Base-by-base conservation (phyloP, 2,888 invertebrate species). In the Drosophila melanosoma region DNA sequence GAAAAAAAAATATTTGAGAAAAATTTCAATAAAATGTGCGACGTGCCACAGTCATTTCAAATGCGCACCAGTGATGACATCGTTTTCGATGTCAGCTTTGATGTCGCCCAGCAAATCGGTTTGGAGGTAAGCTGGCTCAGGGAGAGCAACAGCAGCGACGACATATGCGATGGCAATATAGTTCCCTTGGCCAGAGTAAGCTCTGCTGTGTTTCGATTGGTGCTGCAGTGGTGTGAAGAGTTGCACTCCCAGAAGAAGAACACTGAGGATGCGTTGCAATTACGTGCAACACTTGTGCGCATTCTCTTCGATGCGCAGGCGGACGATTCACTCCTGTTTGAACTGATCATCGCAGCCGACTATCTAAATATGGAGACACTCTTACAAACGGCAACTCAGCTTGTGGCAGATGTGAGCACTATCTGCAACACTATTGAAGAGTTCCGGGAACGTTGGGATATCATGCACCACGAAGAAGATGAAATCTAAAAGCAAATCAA, bases 281-380 rank as follows among this genome's bases (percentile, higher is more conserved):
- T 45, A 29, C 26, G 40, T 11, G 3, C 29, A 1, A 33, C 51
- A 36, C 65, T 56, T 4, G 3, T 23, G 3, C 5, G 5, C 11
- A n/a, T 63, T 8, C 35, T 58, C 6, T 6, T 0, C 3, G 40
- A 59, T 2, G 15, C 20, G 0, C 20, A 51, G 26, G 65, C 56
- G 33, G n/a, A 12, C 0, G 56, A 71, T 5, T 42, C 69, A 0
- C 48, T 48, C 5, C 33, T 87, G 0, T 58, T 73, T 7, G 52
- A 76, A 8, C 17, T 87, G 29, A 73, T 82, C 10, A 45, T 60
- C 6, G 87, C 84, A 0, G 80, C 81, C 5, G 72, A 87, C 48
- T 84, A 69, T 52, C 67, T 84, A 23, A 49, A 69, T 17, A 48
- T 84, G 17, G 60, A 72, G 0, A 32, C 36, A 0, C 59, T 84